Evolutionary conservation across 2,888 invertebrate species (phyloP), one percentile per base, ranked within the genome.

Genomic region (Cheilosia grossa): DNA sequence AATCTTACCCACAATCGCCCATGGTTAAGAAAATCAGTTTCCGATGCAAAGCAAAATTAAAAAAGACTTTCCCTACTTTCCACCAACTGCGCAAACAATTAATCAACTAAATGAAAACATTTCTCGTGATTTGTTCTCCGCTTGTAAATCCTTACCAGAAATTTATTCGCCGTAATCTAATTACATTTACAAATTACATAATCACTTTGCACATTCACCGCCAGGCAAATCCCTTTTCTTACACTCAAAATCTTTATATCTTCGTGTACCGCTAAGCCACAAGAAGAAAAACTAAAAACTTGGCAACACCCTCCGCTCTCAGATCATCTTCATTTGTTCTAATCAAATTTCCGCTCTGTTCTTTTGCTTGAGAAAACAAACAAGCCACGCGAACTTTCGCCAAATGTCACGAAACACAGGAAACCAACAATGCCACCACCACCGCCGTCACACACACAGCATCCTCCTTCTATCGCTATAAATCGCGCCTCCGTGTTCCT

Each of bases 251-350:
- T 27, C 44, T 56, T 37, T 10, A 53, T 54, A 42, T 40, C 54
- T 47, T 44, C 69, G 15, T 47, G 17, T 37, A 24, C 30, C 24
- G 2, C 19, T 33, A 37, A 37, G 24, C 42, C 42, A 17, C 19
- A 30, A 47, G 17, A 42, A 49, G 37, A 64, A 53, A 54, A 33
- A 64, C 56, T 53, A 49, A 51, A 56, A 27, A 47, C 54, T 81
- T 81, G 81, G 85, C 77, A 85, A 27, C 66, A 51, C 63, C 67
- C 54, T 59, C 74, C 44, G 9, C 51, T 66, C 56, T 61, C 33
- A n/a, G 70, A 81, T 85, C 72, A 67, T 85, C 81, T 72, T 85
- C 75, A 85, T 72, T 85, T 79, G 85, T 85, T 85, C 66, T 85
- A 81, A 85, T 85, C 85, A 81, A 81, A 81, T 85, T 75, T 77